phyloP scores from a whole-genome alignment of 2,888 invertebrate genomes.

The Leptopilina myrica region DNA sequence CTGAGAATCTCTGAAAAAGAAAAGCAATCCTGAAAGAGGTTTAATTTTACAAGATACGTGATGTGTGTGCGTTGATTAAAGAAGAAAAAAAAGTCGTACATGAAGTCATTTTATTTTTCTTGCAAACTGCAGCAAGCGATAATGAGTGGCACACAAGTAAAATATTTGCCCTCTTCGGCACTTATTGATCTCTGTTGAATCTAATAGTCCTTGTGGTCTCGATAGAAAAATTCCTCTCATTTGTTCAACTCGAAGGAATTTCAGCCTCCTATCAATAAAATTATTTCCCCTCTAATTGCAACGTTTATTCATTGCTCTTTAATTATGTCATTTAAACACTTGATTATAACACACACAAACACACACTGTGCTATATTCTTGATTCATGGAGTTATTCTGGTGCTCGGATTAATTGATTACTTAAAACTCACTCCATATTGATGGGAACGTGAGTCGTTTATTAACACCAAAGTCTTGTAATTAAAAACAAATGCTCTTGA shows the following conservation, averaged over 20 bases:
- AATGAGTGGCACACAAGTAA: not conserved
- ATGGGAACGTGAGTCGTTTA: constrained; percentile 3
- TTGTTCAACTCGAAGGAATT: constrained; percentile 8
- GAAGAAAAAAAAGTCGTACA: not conserved
- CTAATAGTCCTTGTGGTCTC: not conserved
- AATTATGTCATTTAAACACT: constrained; percentile 25
- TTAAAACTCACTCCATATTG: not conserved
- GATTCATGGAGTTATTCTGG: constrained; percentile 28
- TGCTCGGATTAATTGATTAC: not conserved
- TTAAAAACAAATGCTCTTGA: not conserved
- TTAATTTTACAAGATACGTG: no score
- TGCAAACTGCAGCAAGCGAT: not conserved
- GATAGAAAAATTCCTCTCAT: constrained; percentile 6
- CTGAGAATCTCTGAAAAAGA: no score
- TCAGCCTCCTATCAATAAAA: constrained; percentile 6
- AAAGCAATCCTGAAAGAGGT: no score
- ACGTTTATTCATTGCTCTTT: constrained; percentile 20
- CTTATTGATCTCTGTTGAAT: constrained; percentile 1
- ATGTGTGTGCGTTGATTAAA: no score
- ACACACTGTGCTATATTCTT: not conserved
- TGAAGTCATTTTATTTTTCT: not conserved
- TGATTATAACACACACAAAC: not conserved
- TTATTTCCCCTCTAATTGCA: constrained; percentile 11
- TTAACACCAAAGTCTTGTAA: not conserved
- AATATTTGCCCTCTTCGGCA: not conserved